phyloP scores from a whole-genome alignment of 1,140 invertebrate species.

The Drosophila pseudoobscura region DNA sequence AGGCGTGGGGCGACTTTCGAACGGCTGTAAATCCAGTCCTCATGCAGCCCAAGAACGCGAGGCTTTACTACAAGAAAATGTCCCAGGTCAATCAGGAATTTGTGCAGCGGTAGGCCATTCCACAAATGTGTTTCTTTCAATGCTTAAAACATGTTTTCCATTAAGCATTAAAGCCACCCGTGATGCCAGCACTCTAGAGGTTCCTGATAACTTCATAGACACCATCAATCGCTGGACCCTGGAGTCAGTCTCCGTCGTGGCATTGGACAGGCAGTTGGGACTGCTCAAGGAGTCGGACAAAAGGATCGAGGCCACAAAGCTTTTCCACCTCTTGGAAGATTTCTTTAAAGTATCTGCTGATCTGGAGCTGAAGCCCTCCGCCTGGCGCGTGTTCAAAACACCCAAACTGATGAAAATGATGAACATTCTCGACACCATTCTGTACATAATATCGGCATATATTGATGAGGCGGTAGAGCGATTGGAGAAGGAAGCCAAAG shows the following conservation, averaged over 20 bases:
- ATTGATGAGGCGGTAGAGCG: constrained; percentile 65
- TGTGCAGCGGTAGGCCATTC: constrained; percentile 54
- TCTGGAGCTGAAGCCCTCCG: constrained; percentile 86
- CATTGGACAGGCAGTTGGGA: constrained; percentile 84
- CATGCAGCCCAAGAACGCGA: constrained; percentile 70
- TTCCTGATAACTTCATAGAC: constrained; percentile 85
- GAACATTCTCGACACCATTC: constrained; percentile 71
- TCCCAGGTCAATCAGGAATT: constrained; percentile 72
- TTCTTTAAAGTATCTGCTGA: constrained; percentile 85
- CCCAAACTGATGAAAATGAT: constrained; percentile 85
- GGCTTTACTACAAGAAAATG: constrained; percentile 67
- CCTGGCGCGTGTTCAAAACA: constrained; percentile 87
- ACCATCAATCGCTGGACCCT: constrained; percentile 89
- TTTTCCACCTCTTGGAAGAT: constrained; percentile 82
- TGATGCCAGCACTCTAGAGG: constrained; percentile 84
- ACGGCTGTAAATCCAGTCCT: constrained; percentile 68
- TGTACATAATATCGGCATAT: constrained; percentile 44
- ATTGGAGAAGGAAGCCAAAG: constrained; percentile 49
- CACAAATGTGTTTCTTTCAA: no score
- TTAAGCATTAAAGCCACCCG: constrained; percentile 74
- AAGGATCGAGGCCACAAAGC: constrained; percentile 24
- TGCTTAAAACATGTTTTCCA: background rate
- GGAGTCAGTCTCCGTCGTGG: constrained; percentile 88
- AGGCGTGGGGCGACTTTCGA: constrained; percentile 66
- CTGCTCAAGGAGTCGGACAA: constrained; percentile 63